Evolutionary conservation across 2,113 vertebrate species (phyloP).

Genomic region (Gavia stellata): DNA sequence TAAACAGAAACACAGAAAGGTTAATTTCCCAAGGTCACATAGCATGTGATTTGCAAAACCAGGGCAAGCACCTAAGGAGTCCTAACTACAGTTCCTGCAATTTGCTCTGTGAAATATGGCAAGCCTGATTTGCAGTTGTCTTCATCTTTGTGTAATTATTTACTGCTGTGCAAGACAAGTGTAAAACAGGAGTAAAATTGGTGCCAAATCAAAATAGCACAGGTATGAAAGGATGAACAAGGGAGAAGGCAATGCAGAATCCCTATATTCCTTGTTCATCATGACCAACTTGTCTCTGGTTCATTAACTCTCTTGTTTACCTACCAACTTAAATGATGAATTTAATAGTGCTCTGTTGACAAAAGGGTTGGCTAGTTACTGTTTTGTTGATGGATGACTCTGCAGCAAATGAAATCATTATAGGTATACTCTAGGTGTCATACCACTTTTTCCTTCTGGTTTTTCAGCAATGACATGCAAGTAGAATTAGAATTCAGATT

Average conservation of each 20-base stretch:
- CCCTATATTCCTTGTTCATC: constrained; percentile 1
- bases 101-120: background rate
- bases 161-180: background rate
- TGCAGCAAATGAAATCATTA: constrained; percentile 16
- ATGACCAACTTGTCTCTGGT: background rate
- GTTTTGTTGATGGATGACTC: constrained; percentile 11
- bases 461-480: background rate
- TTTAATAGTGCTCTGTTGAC: constrained; percentile 36
- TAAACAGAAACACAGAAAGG: constrained; percentile 23
- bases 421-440: background rate
- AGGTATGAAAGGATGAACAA: background rate
- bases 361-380: constrained; percentile 3
- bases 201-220: background rate
- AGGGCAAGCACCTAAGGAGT: background rate
- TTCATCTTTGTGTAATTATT: constrained; percentile 36
- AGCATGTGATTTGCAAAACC: constrained; percentile 29
- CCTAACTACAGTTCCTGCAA: background rate
- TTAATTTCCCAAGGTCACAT: constrained; percentile 23
- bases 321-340: constrained; percentile 10
- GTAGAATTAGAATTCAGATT: background rate
- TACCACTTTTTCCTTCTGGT: background rate
- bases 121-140: constrained; percentile 17
- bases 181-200: background rate
- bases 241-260: background rate
- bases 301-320: constrained; percentile 54